These are phyloP conservation scores for Parapsyche elsis DNA, from an alignment of 1,140 invertebrate genomes.

Conservation along the genomic window DNA sequence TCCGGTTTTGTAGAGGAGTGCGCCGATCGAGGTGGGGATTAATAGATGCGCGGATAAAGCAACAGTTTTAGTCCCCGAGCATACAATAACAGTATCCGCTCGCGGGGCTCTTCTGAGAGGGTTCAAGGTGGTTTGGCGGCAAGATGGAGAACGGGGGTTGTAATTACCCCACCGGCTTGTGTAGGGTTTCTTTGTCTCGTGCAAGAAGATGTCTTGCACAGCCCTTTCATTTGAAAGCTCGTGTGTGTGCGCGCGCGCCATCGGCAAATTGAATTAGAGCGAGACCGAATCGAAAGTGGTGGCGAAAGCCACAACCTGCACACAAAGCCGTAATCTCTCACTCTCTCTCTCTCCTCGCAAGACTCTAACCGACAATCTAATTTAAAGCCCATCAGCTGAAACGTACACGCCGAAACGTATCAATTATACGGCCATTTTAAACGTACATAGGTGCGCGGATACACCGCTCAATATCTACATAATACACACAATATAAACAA, in stretches of 20 bases:
- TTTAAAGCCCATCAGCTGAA: neutral
- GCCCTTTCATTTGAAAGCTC: neutral
- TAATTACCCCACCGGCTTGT: neutral
- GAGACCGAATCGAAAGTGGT: constrained; percentile 12
- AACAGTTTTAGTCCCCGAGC: neutral
- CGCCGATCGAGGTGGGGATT: neutral
- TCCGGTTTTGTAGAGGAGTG: too few relatives aligned
- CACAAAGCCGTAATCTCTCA: constrained; percentile 9
- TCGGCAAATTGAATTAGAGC: constrained; percentile 20
- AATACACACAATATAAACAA: too few relatives aligned
- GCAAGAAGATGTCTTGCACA: constrained; percentile 5
- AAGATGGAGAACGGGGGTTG: neutral
- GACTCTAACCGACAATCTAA: constrained; percentile 9
- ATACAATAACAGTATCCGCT: constrained; percentile 5
- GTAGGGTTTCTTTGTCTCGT: constrained; percentile 22
- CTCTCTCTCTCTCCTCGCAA: neutral
- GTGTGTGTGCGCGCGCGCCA: neutral
- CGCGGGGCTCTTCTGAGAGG: neutral
- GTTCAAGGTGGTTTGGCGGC: neutral
- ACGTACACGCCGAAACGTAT: neutral
- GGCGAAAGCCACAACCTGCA: neutral
- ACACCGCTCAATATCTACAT: too few relatives aligned
- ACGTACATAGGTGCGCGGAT: too few relatives aligned
- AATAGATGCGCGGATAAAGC: neutral
- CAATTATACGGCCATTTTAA: neutral